phyloP scores from a whole-genome alignment of 2,888 invertebrate species.

The Hyalella azteca region DNA sequence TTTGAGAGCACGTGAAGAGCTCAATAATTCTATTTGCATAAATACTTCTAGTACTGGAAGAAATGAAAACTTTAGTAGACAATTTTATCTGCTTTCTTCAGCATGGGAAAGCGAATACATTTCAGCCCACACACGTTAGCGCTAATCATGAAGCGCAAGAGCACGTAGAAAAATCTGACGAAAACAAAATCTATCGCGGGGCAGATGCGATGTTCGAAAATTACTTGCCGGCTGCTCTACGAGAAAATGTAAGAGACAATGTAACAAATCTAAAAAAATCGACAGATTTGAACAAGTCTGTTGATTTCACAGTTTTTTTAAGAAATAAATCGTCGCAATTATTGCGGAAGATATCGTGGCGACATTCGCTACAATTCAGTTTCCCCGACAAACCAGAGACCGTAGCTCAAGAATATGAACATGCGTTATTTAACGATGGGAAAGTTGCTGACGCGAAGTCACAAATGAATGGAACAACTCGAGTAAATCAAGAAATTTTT shows the following conservation, averaged over 20 bases:
- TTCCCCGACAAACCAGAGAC: neutral
- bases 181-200: neutral
- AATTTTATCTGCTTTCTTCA: neutral
- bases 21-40: too few species aligned
- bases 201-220: neutral
- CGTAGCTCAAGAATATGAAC: neutral
- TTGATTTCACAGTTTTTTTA: neutral
- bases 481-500: neutral
- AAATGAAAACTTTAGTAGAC: slow-evolving; percentile 9
- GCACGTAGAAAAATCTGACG: too few species aligned
- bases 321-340: neutral
- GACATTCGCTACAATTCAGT: neutral
- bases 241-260: neutral
- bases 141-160: too few species aligned
- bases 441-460: neutral
- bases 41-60: too few species aligned
- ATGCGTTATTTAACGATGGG: neutral
- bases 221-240: neutral
- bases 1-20: too few species aligned
- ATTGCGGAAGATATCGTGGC: neutral
- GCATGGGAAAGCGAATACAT: neutral
- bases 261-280: neutral
- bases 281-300: neutral
- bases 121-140: neutral
- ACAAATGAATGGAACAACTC: neutral